Percentiles rank a stretch among this genome's conserved stretches.
Evolutionary conservation across 37 sponge, comb jelly and placozoan genomes (phyloP).

Genomic region (Ianthella basta): DNA sequence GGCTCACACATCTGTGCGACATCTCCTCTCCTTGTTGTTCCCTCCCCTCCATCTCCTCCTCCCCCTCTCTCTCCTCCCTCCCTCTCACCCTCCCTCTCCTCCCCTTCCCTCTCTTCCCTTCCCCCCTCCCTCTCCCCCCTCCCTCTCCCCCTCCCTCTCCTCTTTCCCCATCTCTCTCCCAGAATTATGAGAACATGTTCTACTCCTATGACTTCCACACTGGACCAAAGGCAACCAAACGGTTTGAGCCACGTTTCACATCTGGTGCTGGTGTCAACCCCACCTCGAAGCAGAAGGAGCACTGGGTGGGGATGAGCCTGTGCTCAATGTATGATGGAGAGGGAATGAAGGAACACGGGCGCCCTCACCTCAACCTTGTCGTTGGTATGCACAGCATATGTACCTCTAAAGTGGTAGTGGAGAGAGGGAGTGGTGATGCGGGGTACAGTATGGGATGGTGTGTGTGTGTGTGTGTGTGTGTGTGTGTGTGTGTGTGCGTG

Average conservation of each 20-base stretch:
- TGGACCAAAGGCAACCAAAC: constrained; percentile 2
- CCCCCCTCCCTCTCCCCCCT: neutral
- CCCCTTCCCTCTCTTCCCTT: neutral
- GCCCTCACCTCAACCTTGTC: constrained; percentile 52
- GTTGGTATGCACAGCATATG: constrained; percentile 30
- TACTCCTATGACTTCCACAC: constrained; percentile 54
- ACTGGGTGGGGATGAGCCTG: constrained; percentile 61
- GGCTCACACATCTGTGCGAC: neutral
- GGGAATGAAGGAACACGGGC: constrained; percentile 52
- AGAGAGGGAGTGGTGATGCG: too few relatives aligned
- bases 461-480: too few relatives aligned
- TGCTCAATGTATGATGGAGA: constrained; percentile 64
- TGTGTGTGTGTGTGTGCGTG: too few relatives aligned
- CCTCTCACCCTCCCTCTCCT: neutral
- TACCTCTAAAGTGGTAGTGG: neutral
- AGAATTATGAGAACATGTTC: constrained; percentile 68
- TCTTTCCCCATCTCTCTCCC: neutral
- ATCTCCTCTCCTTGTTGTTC: neutral
- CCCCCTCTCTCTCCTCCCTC: neutral
- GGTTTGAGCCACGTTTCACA: constrained; percentile 45
- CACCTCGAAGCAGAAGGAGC: constrained; percentile 31
- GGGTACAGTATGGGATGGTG: too few relatives aligned
- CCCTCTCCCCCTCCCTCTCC: constrained; percentile 7
- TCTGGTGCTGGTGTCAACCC: constrained; percentile 42
- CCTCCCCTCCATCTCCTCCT: neutral